Evolutionary conservation across 2,113 vertebrate species (phyloP).

Genomic region (Epinephelus fuscoguttatus): DNA sequence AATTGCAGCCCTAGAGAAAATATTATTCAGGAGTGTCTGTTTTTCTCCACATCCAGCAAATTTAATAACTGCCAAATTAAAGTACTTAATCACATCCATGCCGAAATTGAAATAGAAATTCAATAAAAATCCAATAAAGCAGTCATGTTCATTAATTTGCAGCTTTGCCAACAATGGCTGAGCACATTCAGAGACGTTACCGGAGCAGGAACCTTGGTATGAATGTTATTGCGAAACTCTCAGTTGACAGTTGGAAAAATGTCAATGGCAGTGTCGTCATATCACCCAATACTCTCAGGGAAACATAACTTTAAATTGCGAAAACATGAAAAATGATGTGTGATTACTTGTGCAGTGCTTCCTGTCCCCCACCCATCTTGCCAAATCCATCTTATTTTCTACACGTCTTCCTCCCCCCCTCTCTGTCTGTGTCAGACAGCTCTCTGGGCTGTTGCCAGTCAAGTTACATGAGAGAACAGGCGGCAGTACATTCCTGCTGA

Average conservation of each 20-base stretch:
- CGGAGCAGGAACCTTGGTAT: too few relatives aligned
- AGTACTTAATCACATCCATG: neutral
- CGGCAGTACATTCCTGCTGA: conserved; percentile 78
- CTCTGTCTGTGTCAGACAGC: conserved; percentile 57
- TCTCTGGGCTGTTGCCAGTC: conserved; percentile 75
- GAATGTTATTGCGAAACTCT: neutral
- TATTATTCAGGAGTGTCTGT: neutral
- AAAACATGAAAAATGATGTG: conserved; percentile 47
- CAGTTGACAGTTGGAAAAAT: conserved; percentile 1
- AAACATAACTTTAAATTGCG: conserved; percentile 26
- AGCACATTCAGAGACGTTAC: neutral
- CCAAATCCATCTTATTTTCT: conserved; percentile 45
- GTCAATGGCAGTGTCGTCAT: neutral
- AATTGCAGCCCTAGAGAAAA: neutral
- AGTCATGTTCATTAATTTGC: neutral
- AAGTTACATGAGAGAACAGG: conserved; percentile 82
- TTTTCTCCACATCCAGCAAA: neutral
- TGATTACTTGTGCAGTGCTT: conserved; percentile 30
- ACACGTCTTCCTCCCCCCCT: conserved; percentile 15
- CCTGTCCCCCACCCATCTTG: conserved; percentile 42
- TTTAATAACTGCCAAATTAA: neutral
- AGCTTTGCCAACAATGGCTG: neutral
- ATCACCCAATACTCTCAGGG: neutral
- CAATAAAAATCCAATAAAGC: neutral
- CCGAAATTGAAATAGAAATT: neutral